Evolutionary conservation across 2,888 invertebrate species (phyloP).

Genomic region (Plebejus anna): DNA sequence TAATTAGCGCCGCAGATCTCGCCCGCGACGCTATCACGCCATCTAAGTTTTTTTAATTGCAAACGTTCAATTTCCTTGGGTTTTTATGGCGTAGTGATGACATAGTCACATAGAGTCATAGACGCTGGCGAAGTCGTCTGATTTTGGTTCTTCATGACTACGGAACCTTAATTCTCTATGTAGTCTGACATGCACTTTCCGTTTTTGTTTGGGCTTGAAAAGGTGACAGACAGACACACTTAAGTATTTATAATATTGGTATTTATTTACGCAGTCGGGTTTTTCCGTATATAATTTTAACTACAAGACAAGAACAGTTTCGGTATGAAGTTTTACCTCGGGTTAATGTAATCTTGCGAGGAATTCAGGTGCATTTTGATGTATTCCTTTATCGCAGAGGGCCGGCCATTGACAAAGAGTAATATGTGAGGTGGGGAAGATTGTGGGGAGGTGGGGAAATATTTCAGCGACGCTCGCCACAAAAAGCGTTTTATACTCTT

Average conservation of each 20-base stretch:
- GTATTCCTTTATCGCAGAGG: constrained; percentile 10
- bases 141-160: no score
- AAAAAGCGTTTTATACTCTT: not conserved
- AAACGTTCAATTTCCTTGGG: constrained; percentile 28
- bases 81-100: not conserved
- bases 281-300: not conserved
- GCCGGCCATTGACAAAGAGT: constrained; percentile 2
- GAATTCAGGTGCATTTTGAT: constrained; percentile 20
- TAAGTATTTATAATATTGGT: no score
- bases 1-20: constrained; percentile 35
- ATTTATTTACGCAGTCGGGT: no score
- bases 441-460: not conserved
- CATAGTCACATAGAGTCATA: not conserved
- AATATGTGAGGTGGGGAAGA: not conserved
- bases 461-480: not conserved
- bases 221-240: no score
- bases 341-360: constrained; percentile 5
- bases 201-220: no score
- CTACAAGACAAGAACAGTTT: not conserved
- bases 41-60: constrained; percentile 33
- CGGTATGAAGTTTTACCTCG: not conserved
- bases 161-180: no score
- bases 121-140: not conserved
- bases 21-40: constrained; percentile 26
- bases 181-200: no score